Percentiles rank a stretch among this genome's conserved stretches.
Evolutionary conservation across 1,140 invertebrate species (phyloP).

Genomic region (Stenopsyche tienmushanensis): DNA sequence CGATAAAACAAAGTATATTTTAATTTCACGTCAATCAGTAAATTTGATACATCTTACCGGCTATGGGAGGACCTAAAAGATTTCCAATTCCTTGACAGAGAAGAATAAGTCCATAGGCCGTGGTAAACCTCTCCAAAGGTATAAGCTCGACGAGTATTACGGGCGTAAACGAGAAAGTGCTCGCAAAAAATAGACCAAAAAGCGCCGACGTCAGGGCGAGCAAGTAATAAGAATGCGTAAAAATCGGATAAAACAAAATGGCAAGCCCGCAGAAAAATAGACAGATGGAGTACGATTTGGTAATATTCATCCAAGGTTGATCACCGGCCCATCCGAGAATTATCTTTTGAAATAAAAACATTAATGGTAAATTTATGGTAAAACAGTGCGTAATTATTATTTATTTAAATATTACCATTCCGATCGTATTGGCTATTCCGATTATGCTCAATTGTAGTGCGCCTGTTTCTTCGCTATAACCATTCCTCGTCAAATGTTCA

Average conservation of each 20-base stretch:
- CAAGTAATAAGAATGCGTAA: slow-evolving; percentile 61
- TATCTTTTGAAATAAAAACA: slow-evolving; percentile 58
- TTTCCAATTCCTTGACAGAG: slow-evolving; percentile 80
- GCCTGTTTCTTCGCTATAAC: slow-evolving; percentile 68
- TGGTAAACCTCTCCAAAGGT: slow-evolving; percentile 75
- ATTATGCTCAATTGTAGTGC: slow-evolving; percentile 78
- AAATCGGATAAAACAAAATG: slow-evolving; percentile 70
- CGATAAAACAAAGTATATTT: neutral
- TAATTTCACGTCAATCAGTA: neutral
- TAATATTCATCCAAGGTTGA: slow-evolving; percentile 80
- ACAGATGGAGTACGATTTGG: slow-evolving; percentile 76
- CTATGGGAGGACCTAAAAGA: slow-evolving; percentile 64
- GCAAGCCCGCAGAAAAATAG: slow-evolving; percentile 73
- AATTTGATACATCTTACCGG: slow-evolving; percentile 49
- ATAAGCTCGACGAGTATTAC: slow-evolving; percentile 82
- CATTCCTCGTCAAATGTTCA: slow-evolving; percentile 65
- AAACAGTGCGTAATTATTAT: neutral
- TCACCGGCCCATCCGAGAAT: slow-evolving; percentile 88
- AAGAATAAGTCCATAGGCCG: slow-evolving; percentile 85
- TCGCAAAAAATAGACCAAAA: slow-evolving; percentile 84
- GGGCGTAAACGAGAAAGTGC: slow-evolving; percentile 84
- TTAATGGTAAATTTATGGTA: neutral
- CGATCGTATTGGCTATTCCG: slow-evolving; percentile 85
- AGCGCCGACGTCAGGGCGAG: slow-evolving; percentile 61
- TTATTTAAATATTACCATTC: slow-evolving; percentile 68